Evolutionary conservation across 2,113 vertebrate genomes (phyloP).

Genomic region (Eleginops maclovinus): DNA sequence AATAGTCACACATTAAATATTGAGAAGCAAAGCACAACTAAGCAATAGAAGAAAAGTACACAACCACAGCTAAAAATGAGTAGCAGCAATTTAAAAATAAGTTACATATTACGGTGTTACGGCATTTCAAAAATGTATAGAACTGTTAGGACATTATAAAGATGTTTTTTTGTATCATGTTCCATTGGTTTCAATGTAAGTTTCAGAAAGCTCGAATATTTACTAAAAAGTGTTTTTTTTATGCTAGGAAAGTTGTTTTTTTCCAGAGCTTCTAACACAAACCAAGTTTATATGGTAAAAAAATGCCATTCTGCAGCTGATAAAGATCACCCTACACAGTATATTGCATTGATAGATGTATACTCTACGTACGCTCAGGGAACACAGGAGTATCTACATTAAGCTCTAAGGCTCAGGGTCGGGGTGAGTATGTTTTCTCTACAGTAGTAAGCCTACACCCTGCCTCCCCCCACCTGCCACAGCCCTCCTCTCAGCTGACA

Average conservation of each 20-base stretch:
- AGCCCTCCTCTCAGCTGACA: conserved; percentile 44
- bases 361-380: conserved; percentile 77
- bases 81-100: too few relatives aligned
- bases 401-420: conserved; percentile 65
- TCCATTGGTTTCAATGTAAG: not conserved
- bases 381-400: conserved; percentile 68
- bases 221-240: too few relatives aligned
- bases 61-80: too few relatives aligned
- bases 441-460: conserved; percentile 38
- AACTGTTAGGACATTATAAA: too few relatives aligned
- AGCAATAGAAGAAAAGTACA: too few relatives aligned
- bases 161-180: not conserved
- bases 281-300: not conserved
- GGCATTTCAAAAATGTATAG: too few relatives aligned
- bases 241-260: not conserved
- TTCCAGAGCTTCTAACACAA: too few relatives aligned
- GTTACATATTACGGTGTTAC: too few relatives aligned
- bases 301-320: conserved; percentile 10
- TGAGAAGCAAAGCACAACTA: too few relatives aligned
- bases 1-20: too few relatives aligned
- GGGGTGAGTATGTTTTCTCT: conserved; percentile 81
- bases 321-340: conserved; percentile 1
- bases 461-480: conserved; percentile 36
- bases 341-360: conserved; percentile 66
- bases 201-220: not conserved